These are phyloP conservation scores for Pantherophis alleghaniensis DNA, from an alignment of 2,797 vertebrate genomes.

Conservation along the genomic window DNA sequence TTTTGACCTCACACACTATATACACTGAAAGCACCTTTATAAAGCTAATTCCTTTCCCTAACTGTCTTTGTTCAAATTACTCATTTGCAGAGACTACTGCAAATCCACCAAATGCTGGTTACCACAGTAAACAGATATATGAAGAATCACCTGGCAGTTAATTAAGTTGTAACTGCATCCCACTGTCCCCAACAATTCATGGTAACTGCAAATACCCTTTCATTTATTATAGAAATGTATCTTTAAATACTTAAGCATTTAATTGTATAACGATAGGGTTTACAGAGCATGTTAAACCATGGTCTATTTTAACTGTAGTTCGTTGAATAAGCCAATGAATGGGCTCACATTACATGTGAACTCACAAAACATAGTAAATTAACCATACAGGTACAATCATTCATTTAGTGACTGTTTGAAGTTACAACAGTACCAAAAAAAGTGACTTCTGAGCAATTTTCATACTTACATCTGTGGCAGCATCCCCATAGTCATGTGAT, in stretches of 20 bases:
- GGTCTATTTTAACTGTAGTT: background rate
- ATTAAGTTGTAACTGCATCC: background rate
- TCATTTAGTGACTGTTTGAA: background rate
- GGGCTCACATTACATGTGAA: background rate
- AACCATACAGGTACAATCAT: background rate
- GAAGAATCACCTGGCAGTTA: background rate
- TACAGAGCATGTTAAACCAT: background rate
- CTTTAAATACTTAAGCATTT: background rate
- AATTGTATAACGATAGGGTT: background rate
- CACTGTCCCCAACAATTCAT: background rate
- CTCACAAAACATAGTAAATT: background rate
- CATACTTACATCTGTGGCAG: too few species aligned
- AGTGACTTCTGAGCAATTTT: background rate
- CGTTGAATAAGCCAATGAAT: background rate
- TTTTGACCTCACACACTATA: background rate
- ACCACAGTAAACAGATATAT: background rate
- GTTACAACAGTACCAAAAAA: background rate
- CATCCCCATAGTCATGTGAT: too few species aligned
- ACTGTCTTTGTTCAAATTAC: background rate
- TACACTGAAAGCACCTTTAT: background rate
- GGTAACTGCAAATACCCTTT: background rate
- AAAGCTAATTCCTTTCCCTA: background rate
- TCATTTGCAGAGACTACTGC: background rate
- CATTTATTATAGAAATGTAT: background rate
- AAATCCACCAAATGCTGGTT: background rate